A percentile compares a stretch with the other conserved stretches of the same genome.
Evolutionary conservation across 2,888 invertebrate species (phyloP).

Genomic region (Erebia epiphron): DNA sequence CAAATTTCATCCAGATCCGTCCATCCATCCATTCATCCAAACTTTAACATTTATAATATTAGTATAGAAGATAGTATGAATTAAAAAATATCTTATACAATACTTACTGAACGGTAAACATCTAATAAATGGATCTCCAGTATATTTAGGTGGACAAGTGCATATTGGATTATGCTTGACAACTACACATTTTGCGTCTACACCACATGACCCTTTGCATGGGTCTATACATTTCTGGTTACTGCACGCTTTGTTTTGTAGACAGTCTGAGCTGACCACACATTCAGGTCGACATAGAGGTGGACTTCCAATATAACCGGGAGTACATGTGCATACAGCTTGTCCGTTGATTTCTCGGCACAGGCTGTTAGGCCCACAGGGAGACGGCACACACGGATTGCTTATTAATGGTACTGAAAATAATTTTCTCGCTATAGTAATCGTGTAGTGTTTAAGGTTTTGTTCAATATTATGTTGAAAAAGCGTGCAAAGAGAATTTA

Average conservation of each 20-base stretch:
- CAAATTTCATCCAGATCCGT: too few species aligned
- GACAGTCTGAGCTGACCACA: constrained; percentile 88
- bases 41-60: too few species aligned
- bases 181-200: constrained; percentile 87
- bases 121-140: constrained; percentile 90
- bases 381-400: constrained; percentile 88
- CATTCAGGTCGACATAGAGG: constrained; percentile 91
- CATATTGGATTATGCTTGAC: constrained; percentile 91
- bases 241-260: constrained; percentile 87
- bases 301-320: constrained; percentile 87
- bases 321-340: constrained; percentile 89
- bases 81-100: not conserved
- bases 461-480: not conserved
- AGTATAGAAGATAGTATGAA: too few species aligned
- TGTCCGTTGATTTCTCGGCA: constrained; percentile 85
- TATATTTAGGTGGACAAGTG: constrained; percentile 85
- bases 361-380: constrained; percentile 90
- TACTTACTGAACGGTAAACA: constrained; percentile 80
- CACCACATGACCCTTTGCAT: constrained; percentile 89
- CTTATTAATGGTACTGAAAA: constrained; percentile 64
- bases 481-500: not conserved
- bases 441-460: too few species aligned
- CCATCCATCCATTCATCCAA: too few species aligned
- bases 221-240: constrained; percentile 90
- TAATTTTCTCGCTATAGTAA: not conserved